phyloP scores from a whole-genome alignment of 1,140 invertebrate species.

The Drosophila gunungcola region DNA sequence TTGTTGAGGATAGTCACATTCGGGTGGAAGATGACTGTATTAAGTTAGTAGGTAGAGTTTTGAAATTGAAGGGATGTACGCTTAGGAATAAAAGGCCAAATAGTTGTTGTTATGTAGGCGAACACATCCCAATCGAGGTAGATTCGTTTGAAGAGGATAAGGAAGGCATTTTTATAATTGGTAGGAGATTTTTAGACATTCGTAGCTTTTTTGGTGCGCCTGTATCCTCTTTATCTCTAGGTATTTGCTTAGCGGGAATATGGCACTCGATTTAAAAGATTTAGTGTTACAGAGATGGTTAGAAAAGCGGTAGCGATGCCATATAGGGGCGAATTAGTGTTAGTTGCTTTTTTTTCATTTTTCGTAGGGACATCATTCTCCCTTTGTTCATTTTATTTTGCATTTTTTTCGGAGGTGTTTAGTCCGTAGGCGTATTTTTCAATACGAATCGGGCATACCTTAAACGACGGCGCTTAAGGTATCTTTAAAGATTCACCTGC shows the following conservation, averaged over 20 bases:
- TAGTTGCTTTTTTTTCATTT: not conserved
- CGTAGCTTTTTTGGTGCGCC: too few species aligned
- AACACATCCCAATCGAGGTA: not conserved
- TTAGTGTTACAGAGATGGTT: not conserved
- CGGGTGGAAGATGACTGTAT: too few species aligned
- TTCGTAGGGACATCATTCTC: not conserved
- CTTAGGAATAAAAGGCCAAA: not conserved
- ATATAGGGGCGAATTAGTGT: too few species aligned
- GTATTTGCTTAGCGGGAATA: too few species aligned
- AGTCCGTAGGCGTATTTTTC: not conserved
- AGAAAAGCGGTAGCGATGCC: slow-evolving; percentile 1
- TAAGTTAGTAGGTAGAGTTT: not conserved
- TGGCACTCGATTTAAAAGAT: not conserved
- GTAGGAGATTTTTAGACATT: not conserved
- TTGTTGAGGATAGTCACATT: too few species aligned
- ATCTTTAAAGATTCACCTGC: slow-evolving; percentile 3
- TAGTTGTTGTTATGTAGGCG: not conserved
- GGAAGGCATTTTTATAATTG: not conserved
- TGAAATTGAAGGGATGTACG: not conserved
- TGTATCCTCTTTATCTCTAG: too few species aligned
- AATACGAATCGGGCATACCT: slow-evolving; percentile 6
- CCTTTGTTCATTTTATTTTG: not conserved
- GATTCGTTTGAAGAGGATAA: not conserved
- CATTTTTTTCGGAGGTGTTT: not conserved
- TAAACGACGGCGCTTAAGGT: not conserved